Conservation (phyloP, 2,888 invertebrate species). For the Fragum sueziense region DNA sequence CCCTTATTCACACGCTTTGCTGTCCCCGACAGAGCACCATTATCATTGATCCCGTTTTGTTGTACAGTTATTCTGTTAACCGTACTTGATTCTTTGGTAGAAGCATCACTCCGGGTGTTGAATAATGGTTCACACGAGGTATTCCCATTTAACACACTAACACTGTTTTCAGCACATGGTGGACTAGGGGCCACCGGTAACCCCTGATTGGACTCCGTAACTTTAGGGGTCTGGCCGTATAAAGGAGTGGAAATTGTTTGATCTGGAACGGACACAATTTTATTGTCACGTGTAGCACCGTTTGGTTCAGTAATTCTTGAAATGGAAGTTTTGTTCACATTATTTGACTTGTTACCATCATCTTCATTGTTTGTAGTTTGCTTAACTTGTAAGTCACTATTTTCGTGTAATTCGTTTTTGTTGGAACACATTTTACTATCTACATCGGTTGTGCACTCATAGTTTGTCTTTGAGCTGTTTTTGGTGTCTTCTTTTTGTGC, state of each 20-base stretch:
- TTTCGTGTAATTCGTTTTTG: not conserved
- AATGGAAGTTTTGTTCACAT: not conserved
- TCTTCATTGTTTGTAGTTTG: not conserved
- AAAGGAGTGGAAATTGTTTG: conserved; percentile 45
- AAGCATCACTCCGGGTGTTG: not conserved
- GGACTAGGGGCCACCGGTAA: conserved; percentile 50
- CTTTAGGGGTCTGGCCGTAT: conserved; percentile 58
- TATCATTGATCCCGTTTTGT: not conserved
- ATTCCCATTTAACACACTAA: not conserved
- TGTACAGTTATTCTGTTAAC: not conserved
- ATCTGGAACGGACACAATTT: conserved; percentile 14
- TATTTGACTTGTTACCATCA: not conserved
- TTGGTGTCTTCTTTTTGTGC: not conserved
- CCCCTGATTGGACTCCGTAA: conserved; percentile 50
- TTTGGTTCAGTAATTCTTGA: too few species aligned
- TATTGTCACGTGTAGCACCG: not conserved
- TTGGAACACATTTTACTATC: not conserved
- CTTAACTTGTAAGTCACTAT: not conserved
- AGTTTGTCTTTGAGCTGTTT: not conserved
- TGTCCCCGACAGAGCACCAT: not conserved
- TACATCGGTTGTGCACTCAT: not conserved
- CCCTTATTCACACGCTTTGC: not conserved
- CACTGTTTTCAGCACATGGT: conserved; percentile 38
- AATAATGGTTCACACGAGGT: not conserved
- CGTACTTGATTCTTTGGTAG: not conserved